phyloP scores from a whole-genome alignment of 2,888 invertebrate species.

The Brachyopa scutellaris region DNA sequence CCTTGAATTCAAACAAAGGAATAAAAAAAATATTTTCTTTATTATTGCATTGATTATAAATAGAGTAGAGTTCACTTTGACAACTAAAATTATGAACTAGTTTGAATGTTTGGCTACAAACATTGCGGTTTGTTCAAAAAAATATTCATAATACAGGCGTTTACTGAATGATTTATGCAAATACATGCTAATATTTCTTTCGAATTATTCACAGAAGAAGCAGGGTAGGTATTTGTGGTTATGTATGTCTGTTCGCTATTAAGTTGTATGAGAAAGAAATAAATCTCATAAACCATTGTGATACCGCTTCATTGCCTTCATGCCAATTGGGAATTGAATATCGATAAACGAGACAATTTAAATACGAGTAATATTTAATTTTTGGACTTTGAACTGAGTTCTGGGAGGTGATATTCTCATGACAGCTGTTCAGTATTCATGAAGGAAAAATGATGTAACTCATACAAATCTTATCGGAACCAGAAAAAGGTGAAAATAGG shows the following conservation, averaged over 20 bases:
- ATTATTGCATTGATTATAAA: constrained; percentile 29
- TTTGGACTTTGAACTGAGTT: no score
- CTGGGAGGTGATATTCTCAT: no score
- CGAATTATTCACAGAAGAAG: constrained; percentile 20
- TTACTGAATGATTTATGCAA: constrained; percentile 41
- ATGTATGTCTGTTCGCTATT: no score
- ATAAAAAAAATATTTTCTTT: constrained; percentile 34
- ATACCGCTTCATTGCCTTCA: constrained; percentile 19
- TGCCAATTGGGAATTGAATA: constrained; percentile 32
- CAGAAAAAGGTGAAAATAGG: no score
- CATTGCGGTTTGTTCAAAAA: neutral
- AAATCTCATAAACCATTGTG: constrained; percentile 22
- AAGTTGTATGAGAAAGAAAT: constrained; percentile 26
- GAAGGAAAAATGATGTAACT: no score
- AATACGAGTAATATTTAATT: no score
- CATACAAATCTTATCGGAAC: no score
- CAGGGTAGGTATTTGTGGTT: no score
- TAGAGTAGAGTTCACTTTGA: neutral
- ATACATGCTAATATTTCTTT: constrained; percentile 27
- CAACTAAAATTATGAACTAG: constrained; percentile 58
- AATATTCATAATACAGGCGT: neutral
- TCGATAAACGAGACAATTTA: no score
- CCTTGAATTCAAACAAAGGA: constrained; percentile 49
- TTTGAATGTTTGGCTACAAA: constrained; percentile 27
- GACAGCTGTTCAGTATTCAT: no score